phyloP scores from a whole-genome alignment of 1,140 invertebrate species.

The Philotrypesis tridentata region DNA sequence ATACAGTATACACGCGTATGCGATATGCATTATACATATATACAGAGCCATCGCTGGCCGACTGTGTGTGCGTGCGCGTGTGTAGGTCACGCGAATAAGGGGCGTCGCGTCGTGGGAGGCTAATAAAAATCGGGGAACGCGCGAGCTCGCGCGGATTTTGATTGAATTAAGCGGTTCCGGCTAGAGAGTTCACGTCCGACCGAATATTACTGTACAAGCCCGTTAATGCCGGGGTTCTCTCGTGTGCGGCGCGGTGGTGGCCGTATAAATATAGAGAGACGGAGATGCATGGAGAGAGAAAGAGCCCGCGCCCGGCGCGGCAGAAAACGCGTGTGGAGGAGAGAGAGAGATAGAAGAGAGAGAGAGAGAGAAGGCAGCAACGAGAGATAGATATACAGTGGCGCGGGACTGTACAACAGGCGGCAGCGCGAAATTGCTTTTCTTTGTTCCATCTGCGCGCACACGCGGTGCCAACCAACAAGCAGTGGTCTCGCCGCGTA shows the following conservation, averaged over 20 bases:
- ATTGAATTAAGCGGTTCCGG: conserved; percentile 40
- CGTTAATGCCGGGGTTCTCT: conserved; percentile 22
- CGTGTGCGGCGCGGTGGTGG: no score
- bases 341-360: neutral
- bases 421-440: conserved; percentile 19
- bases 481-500: neutral
- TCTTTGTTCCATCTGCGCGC: conserved; percentile 37
- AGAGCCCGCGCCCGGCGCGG: no score
- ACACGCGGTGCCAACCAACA: neutral
- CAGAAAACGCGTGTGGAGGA: neutral
- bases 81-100: neutral
- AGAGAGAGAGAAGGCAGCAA: neutral
- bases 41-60: no score
- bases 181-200: conserved; percentile 23
- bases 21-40: no score
- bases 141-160: conserved; percentile 19
- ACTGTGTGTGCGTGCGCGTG: no score
- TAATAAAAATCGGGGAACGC: conserved; percentile 22
- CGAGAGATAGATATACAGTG: conserved; percentile 15
- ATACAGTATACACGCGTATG: no score
- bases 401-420: neutral
- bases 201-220: conserved; percentile 30
- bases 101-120: conserved; percentile 11
- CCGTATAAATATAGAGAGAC: conserved; percentile 34
- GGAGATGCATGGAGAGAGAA: neutral